Evolutionary conservation across 2,888 invertebrate genomes (phyloP).

Genomic region (Scelioninae gen. 1): DNA sequence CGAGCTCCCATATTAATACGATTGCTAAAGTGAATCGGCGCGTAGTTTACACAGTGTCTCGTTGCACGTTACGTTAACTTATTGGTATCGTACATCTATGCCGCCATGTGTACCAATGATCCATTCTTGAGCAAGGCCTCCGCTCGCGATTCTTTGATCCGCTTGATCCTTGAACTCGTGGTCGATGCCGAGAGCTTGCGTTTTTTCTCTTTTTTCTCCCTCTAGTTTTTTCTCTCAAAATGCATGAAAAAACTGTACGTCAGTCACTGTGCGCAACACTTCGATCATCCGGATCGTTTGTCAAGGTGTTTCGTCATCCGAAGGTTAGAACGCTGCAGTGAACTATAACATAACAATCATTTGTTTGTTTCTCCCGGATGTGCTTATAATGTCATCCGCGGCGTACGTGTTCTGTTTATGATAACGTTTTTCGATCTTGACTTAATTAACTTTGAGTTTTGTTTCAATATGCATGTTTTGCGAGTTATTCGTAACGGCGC

Average conservation of each 20-base stretch:
- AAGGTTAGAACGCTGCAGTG: slow-evolving; percentile 54
- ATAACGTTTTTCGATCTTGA: slow-evolving; percentile 54
- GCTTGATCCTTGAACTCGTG: slow-evolving; percentile 69
- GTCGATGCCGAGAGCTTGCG: slow-evolving; percentile 57
- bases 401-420: slow-evolving; percentile 44
- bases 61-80: slow-evolving; percentile 46
- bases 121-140: slow-evolving; percentile 62
- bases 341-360: slow-evolving; percentile 62
- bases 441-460: slow-evolving; percentile 35
- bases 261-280: slow-evolving; percentile 52
- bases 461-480: slow-evolving; percentile 30
- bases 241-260: slow-evolving; percentile 50
- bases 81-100: slow-evolving; percentile 48
- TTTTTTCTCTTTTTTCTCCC: too few relatives aligned
- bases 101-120: too few relatives aligned
- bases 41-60: too few relatives aligned
- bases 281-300: slow-evolving; percentile 65
- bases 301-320: slow-evolving; percentile 62
- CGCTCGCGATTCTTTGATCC: slow-evolving; percentile 63
- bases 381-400: slow-evolving; percentile 57
- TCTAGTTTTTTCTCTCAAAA: slow-evolving; percentile 41
- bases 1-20: slow-evolving; percentile 53
- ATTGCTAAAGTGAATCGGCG: slow-evolving; percentile 56
- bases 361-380: slow-evolving; percentile 65
- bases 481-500: slow-evolving; percentile 23